These are phyloP conservation scores for Meda fulgida DNA, from an alignment of 2,797 vertebrate species.

Conservation along the genomic window DNA sequence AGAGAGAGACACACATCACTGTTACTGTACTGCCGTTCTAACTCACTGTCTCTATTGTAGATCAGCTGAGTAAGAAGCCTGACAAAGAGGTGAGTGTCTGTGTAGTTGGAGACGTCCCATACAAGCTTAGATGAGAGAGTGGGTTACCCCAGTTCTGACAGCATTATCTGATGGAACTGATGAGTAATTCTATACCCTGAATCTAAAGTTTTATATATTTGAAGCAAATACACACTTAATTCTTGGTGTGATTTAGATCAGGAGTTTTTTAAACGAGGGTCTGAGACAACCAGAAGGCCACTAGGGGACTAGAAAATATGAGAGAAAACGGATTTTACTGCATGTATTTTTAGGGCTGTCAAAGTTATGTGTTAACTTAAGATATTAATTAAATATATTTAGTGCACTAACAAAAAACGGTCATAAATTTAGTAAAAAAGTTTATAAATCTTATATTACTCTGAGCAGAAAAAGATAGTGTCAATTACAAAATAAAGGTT, in stretches of 20 bases:
- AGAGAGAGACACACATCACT: conserved; percentile 46
- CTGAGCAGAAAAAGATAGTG: not conserved
- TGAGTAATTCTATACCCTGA: not conserved
- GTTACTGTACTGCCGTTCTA: not conserved
- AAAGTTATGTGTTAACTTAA: not conserved
- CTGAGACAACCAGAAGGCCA: not conserved
- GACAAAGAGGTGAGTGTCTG: conserved; percentile 79
- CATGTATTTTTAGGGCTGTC: not conserved
- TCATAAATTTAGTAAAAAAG: not conserved
- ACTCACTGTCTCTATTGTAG: conserved; percentile 77
- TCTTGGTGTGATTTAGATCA: not conserved
- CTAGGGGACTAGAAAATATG: too few species aligned
- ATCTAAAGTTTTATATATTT: not conserved
- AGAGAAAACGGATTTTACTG: not conserved
- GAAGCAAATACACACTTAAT: not conserved
- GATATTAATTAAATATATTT: not conserved
- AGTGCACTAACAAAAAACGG: not conserved
- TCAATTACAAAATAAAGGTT: not conserved
- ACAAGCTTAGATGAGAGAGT: not conserved
- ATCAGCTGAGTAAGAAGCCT: conserved; percentile 82
- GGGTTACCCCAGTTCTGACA: not conserved
- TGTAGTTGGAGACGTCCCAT: not conserved
- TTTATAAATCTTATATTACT: not conserved
- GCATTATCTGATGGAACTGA: not conserved
- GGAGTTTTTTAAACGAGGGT: not conserved